Evolutionary conservation across 1,140 invertebrate genomes (phyloP).

Genomic region (Bathynomus jamesi): DNA sequence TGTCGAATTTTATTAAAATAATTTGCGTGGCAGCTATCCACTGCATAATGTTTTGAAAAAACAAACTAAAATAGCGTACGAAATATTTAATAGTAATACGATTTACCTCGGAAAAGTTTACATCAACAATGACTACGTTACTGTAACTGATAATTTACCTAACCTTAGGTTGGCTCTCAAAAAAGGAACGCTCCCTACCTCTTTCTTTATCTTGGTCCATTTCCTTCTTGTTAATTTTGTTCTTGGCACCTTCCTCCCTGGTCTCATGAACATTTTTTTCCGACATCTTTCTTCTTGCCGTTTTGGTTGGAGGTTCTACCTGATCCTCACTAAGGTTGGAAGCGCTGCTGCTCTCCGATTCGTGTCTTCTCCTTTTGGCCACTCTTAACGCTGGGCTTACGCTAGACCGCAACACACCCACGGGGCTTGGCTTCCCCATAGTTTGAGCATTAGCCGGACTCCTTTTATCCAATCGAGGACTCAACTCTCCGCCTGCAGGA

Average conservation of each 20-base stretch:
- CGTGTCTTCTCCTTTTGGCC: slow-evolving; percentile 24
- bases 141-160: no score
- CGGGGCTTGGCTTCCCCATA: slow-evolving; percentile 25
- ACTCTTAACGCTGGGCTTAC: slow-evolving; percentile 29
- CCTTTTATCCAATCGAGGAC: slow-evolving; percentile 27
- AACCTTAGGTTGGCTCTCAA: no score
- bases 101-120: no score
- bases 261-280: neutral
- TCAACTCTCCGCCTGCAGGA: slow-evolving; percentile 25
- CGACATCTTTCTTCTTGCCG: neutral
- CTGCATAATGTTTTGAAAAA: no score
- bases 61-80: no score
- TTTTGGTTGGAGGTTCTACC: neutral
- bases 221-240: neutral
- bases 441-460: slow-evolving; percentile 22
- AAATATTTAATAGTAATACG: no score
- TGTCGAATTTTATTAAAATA: no score
- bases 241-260: neutral
- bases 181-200: neutral
- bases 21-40: no score
- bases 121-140: no score
- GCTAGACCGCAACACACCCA: slow-evolving; percentile 24
- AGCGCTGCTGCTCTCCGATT: slow-evolving; percentile 28
- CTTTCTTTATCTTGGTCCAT: neutral
- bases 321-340: neutral